Percentiles rank a stretch among this genome's conserved stretches.
Conservation (phyloP, 2,888 invertebrate genomes). For the Mythimna ferrago region DNA sequence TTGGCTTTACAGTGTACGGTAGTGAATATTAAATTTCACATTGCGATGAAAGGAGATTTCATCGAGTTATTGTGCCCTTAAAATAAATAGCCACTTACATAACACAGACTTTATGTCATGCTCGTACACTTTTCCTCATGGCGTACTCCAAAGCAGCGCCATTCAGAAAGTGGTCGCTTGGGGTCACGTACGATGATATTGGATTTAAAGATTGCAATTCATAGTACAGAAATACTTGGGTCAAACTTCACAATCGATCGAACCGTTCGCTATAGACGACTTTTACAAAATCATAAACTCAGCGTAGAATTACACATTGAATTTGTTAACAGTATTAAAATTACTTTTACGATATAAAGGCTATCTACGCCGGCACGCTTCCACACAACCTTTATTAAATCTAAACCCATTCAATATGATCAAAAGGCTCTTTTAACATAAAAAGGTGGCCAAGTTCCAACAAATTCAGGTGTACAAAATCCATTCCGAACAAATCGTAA, state of each 20-base stretch:
- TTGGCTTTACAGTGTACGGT: slow-evolving; percentile 76
- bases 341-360: slow-evolving; percentile 60
- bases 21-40: slow-evolving; percentile 81
- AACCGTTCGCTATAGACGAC: slow-evolving; percentile 30
- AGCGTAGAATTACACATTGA: slow-evolving; percentile 57
- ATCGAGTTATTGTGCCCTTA: slow-evolving; percentile 71
- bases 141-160: slow-evolving; percentile 14
- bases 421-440: slow-evolving; percentile 61
- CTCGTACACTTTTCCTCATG: slow-evolving; percentile 45
- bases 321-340: slow-evolving; percentile 59
- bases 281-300: slow-evolving; percentile 50
- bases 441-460: slow-evolving; percentile 57
- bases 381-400: slow-evolving; percentile 58
- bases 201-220: slow-evolving; percentile 48
- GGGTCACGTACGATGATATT: slow-evolving; percentile 53
- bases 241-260: slow-evolving; percentile 45
- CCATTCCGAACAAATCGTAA: slow-evolving; percentile 76
- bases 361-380: slow-evolving; percentile 46
- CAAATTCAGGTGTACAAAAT: slow-evolving; percentile 67
- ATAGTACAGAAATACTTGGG: slow-evolving; percentile 46
- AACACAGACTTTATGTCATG: slow-evolving; percentile 30
- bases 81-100: slow-evolving; percentile 54
- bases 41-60: slow-evolving; percentile 75
- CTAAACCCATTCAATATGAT: slow-evolving; percentile 61
- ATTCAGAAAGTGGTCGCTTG: slow-evolving; percentile 26